Percentiles rank a stretch among this genome's conserved stretches.
These are phyloP conservation scores for Drosophila paramelanica DNA, from an alignment of 2,888 invertebrate species.

Conservation along the genomic window DNA sequence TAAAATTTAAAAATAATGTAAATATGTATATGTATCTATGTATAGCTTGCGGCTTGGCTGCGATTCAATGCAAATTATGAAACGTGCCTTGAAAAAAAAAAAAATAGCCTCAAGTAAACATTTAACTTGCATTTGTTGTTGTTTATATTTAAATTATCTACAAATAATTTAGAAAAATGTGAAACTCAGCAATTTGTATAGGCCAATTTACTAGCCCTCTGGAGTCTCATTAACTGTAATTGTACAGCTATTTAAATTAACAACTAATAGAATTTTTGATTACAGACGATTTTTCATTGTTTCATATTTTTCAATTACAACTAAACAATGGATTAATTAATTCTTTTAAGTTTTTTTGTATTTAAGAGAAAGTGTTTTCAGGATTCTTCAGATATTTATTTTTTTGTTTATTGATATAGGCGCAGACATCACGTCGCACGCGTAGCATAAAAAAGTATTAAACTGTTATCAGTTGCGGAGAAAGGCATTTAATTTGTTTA, in stretches of 20 bases:
- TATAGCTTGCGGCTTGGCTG: constrained; percentile 1
- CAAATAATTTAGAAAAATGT: constrained; percentile 32
- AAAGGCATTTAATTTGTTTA: constrained; percentile 28
- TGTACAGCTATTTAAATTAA: constrained; percentile 28
- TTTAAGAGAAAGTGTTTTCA: constrained; percentile 51
- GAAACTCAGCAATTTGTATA: constrained; percentile 37
- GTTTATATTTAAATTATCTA: constrained; percentile 37
- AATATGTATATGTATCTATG: not conserved
- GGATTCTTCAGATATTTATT: not conserved
- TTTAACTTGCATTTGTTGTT: constrained; percentile 33
- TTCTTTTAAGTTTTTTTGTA: constrained; percentile 16
- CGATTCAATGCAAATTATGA: constrained; percentile 71
- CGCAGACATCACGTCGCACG: constrained; percentile 52
- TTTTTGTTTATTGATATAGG: constrained; percentile 32
- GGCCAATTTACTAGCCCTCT: constrained; percentile 28
- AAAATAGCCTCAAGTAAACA: constrained; percentile 16
- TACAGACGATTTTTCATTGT: constrained; percentile 36
- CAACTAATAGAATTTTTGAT: constrained; percentile 33
- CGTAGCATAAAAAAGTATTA: constrained; percentile 22
- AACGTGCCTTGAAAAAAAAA: constrained; percentile 54
- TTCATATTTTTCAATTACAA: constrained; percentile 20
- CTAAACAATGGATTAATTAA: constrained; percentile 1
- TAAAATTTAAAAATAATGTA: constrained; percentile 12
- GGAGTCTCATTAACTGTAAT: constrained; percentile 62
- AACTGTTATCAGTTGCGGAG: constrained; percentile 6